These are phyloP conservation scores for Erannis defoliaria DNA, from an alignment of 2,888 invertebrate genomes.

Conservation along the genomic window DNA sequence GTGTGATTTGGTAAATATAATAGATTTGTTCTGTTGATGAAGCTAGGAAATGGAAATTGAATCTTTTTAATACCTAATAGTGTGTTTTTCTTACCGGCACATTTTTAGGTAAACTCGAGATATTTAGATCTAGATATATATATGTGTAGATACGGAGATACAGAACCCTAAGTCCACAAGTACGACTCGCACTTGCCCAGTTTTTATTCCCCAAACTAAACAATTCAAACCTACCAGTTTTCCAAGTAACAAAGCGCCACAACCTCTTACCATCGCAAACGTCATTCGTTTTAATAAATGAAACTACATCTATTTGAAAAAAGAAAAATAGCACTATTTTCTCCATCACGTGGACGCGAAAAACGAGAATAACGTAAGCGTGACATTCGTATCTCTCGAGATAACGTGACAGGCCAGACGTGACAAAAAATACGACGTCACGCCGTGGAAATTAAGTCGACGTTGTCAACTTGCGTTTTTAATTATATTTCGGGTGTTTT, in stretches of 20 bases:
- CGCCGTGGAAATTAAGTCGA: slow-evolving; percentile 50
- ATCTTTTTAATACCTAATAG: too few species aligned
- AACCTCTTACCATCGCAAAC: neutral
- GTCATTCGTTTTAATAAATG: slow-evolving; percentile 23
- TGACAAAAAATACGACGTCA: slow-evolving; percentile 53
- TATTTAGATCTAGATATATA: too few species aligned
- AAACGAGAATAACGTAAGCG: slow-evolving; percentile 38
- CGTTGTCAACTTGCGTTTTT: slow-evolving; percentile 20
- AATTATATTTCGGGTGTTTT: slow-evolving; percentile 22
- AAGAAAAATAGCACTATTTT: slow-evolving; percentile 29
- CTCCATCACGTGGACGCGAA: slow-evolving; percentile 43
- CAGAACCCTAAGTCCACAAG: too few species aligned
- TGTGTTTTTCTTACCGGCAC: too few species aligned
- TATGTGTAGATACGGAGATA: too few species aligned
- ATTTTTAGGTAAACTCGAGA: too few species aligned
- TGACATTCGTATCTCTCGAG: slow-evolving; percentile 56
- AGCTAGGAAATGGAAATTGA: too few species aligned
- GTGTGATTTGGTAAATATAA: too few species aligned
- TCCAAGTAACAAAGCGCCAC: neutral
- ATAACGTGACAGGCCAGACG: slow-evolving; percentile 53
- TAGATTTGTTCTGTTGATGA: too few species aligned
- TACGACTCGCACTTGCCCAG: too few species aligned
- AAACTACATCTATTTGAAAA: slow-evolving; percentile 25
- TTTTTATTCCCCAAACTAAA: too few species aligned
- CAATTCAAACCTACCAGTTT: too few species aligned